Conservation (phyloP, 2,113 vertebrate genomes). For the Clarias magur region DNA sequence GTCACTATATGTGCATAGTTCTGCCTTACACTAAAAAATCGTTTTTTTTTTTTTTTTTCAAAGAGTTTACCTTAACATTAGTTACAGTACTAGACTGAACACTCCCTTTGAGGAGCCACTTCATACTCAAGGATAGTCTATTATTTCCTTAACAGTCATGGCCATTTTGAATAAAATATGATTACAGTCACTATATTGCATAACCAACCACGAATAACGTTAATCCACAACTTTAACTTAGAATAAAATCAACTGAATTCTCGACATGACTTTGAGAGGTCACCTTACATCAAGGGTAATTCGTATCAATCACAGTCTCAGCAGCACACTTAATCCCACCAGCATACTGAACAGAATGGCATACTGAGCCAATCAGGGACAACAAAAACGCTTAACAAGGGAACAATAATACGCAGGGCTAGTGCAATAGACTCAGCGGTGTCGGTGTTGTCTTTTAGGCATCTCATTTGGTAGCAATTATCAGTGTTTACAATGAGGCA, state of each 20-base stretch:
- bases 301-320: constrained; percentile 31
- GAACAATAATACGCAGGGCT: constrained; percentile 33
- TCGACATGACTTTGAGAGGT: constrained; percentile 28
- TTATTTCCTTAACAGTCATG: neutral
- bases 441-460: constrained; percentile 28
- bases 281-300: constrained; percentile 37
- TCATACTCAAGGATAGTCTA: neutral
- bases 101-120: neutral
- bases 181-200: neutral
- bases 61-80: neutral
- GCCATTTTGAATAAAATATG: neutral
- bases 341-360: constrained; percentile 20
- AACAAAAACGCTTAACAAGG: constrained; percentile 6
- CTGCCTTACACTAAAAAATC: neutral
- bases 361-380: constrained; percentile 2
- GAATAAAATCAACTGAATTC: neutral
- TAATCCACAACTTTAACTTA: constrained; percentile 11
- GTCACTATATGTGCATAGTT: neutral
- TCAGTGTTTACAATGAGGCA: constrained; percentile 48
- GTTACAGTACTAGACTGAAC: neutral
- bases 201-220: neutral
- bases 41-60: neutral
- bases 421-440: constrained; percentile 34
- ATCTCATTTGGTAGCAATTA: constrained; percentile 53
- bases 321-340: neutral